A percentile compares a stretch with the other conserved stretches of the same genome.
These are phyloP conservation scores for Amphibalanus amphitrite DNA, from an alignment of 1,140 invertebrate genomes.

Conservation along the genomic window DNA sequence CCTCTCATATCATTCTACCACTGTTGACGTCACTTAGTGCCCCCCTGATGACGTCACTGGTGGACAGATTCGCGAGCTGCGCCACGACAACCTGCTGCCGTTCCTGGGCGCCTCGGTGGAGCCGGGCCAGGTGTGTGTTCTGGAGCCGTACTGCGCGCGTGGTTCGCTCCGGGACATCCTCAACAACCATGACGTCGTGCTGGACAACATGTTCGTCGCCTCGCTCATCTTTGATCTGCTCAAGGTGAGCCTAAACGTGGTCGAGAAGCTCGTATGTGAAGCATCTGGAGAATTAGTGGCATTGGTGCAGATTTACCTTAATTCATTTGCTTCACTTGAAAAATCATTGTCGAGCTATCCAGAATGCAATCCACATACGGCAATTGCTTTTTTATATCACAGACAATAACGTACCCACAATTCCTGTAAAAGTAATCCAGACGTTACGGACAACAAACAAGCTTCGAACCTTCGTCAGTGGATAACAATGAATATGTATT, in stretches of 20 bases:
- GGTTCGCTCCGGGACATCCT: slow-evolving; percentile 85
- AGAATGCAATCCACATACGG: no score
- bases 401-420: no score
- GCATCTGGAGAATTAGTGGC: no score
- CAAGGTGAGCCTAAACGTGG: slow-evolving; percentile 9
- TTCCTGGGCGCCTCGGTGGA: slow-evolving; percentile 84
- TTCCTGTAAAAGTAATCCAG: no score
- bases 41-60: neutral
- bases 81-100: slow-evolving; percentile 76
- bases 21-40: slow-evolving; percentile 67
- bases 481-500: no score
- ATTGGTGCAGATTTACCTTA: neutral
- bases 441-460: no score
- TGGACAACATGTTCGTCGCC: slow-evolving; percentile 80
- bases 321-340: neutral
- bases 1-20: no score
- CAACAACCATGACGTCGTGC: slow-evolving; percentile 69
- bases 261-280: neutral
- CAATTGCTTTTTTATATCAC: no score
- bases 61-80: slow-evolving; percentile 60
- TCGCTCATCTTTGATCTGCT: slow-evolving; percentile 64
- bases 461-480: no score
- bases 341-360: no score
- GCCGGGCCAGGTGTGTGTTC: slow-evolving; percentile 66
- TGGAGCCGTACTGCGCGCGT: slow-evolving; percentile 74